phyloP scores from a whole-genome alignment of 2,888 invertebrate genomes.

The Euzophera pinguis region DNA sequence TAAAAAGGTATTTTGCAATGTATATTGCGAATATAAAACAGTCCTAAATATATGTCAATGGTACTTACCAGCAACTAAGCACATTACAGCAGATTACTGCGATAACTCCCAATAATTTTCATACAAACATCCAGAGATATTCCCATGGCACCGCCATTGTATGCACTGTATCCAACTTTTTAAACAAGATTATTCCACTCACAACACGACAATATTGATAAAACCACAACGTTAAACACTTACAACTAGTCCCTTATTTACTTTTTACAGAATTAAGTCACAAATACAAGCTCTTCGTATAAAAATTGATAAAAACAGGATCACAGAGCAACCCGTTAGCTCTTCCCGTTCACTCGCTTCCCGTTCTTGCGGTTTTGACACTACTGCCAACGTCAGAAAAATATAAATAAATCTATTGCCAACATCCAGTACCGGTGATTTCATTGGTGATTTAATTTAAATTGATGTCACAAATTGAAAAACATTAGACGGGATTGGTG shows the following conservation, averaged over 20 bases:
- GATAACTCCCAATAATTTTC: slow-evolving; percentile 38
- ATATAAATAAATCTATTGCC: slow-evolving; percentile 51
- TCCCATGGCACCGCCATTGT: slow-evolving; percentile 57
- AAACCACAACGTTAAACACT: slow-evolving; percentile 29
- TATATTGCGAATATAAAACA: neutral
- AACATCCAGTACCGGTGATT: slow-evolving; percentile 14
- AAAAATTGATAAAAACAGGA: slow-evolving; percentile 44
- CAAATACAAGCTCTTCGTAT: slow-evolving; percentile 51
- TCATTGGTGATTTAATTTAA: slow-evolving; percentile 20
- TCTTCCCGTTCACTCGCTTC: slow-evolving; percentile 28
- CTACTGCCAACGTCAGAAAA: slow-evolving; percentile 48
- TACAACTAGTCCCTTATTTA: slow-evolving; percentile 33
- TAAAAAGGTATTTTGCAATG: neutral
- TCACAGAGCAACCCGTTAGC: slow-evolving; percentile 45
- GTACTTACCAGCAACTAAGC: slow-evolving; percentile 48
- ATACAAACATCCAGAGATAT: slow-evolving; percentile 58
- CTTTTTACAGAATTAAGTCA: slow-evolving; percentile 56
- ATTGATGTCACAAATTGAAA: neutral
- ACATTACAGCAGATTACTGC: slow-evolving; percentile 50
- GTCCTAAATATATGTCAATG: neutral
- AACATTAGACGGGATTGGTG: slow-evolving; percentile 12
- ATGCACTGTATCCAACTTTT: slow-evolving; percentile 44
- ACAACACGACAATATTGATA: slow-evolving; percentile 27
- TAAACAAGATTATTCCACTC: slow-evolving; percentile 45
- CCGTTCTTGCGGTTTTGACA: slow-evolving; percentile 43